Conservation (phyloP, 2,113 vertebrate genomes). For the Cyprinodon brontotheroides region DNA sequence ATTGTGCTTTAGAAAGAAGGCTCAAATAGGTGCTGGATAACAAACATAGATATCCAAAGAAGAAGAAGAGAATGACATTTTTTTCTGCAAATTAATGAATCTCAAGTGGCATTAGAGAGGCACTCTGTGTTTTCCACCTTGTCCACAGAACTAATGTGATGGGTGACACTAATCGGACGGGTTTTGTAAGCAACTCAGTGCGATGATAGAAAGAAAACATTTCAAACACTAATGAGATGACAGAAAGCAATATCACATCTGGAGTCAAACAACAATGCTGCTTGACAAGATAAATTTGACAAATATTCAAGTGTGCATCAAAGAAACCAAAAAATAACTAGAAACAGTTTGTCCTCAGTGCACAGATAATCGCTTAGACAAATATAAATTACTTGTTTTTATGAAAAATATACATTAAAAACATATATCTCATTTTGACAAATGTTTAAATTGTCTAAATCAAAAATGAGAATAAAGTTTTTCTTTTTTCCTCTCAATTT, state of each 20-base stretch:
- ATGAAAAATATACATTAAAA: not conserved
- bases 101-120: not conserved
- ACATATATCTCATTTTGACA: not conserved
- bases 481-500: too few species aligned
- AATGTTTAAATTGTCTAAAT: not conserved
- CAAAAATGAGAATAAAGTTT: not conserved
- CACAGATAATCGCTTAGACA: not conserved
- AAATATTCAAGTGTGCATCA: not conserved
- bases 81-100: not conserved
- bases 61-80: too few species aligned
- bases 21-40: not conserved
- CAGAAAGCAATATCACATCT: conserved; percentile 9
- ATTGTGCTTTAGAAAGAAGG: not conserved
- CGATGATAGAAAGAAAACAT: not conserved
- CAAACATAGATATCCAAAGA: not conserved
- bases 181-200: not conserved
- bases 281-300: not conserved
- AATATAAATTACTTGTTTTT: not conserved
- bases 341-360: not conserved
- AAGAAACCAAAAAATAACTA: not conserved
- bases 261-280: not conserved
- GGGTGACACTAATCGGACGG: not conserved
- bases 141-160: not conserved
- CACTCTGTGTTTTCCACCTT: conserved; percentile 1
- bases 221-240: conserved; percentile 9